Evolutionary conservation across 2,888 invertebrate genomes (phyloP).

Genomic region (Limenitis camilla): DNA sequence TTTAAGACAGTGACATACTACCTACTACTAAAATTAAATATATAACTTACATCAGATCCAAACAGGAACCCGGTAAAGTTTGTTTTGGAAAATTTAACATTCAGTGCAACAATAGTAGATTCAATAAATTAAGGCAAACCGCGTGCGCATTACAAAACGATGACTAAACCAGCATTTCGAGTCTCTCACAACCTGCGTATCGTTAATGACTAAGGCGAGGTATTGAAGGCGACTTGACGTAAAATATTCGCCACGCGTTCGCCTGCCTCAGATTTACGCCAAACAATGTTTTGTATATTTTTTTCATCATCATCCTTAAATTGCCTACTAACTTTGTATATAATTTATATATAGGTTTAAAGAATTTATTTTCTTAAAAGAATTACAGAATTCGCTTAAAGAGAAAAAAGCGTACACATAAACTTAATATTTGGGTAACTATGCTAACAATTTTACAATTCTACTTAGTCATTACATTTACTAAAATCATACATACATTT

Average conservation of each 20-base stretch:
- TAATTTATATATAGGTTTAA: no score
- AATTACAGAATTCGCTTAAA: no score
- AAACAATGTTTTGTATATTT: not conserved
- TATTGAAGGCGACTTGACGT: constrained; percentile 17
- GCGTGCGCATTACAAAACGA: constrained; percentile 59
- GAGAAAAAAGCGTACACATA: no score
- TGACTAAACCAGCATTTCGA: constrained; percentile 48
- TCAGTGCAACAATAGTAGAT: constrained; percentile 29
- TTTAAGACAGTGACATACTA: no score
- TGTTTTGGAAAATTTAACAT: constrained; percentile 15
- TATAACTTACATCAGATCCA: not conserved
- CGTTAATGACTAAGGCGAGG: constrained; percentile 29
- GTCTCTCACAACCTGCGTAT: constrained; percentile 30
- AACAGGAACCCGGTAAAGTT: constrained; percentile 2
- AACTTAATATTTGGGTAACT: no score
- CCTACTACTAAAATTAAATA: not conserved
- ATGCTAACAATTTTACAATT: no score
- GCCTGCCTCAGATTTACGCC: constrained; percentile 5
- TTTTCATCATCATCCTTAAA: no score
- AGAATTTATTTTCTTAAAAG: no score
- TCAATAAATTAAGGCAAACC: constrained; percentile 48
- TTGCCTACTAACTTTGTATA: no score
- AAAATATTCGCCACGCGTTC: constrained; percentile 22
- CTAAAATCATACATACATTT: no score
- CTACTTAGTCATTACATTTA: no score